Base-by-base conservation (phyloP, 2,113 vertebrate genomes). In the Hippocampus mohnikei region DNA sequence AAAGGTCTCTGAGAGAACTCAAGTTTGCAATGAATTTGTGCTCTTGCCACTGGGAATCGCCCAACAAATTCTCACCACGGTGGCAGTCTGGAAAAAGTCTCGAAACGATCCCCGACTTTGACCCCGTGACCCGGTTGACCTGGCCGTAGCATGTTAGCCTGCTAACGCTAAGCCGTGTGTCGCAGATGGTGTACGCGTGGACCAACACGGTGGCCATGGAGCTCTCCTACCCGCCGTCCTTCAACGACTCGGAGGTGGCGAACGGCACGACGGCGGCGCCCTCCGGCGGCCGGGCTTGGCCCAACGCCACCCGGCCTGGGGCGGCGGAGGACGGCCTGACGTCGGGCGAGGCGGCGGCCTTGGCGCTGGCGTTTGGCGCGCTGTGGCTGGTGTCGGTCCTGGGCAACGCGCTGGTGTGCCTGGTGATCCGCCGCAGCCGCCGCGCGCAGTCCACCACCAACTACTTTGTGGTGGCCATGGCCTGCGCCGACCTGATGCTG, bases 381-480 rank as follows among this genome's bases (percentile, higher is more conserved):
- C 62, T 98, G 40, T 98, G 96, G 95, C 77, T 98, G 62, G 73
- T 95, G 8, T 98, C 96, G 0, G 10, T 96, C 72, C 73, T 94
- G 13, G 96, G 97, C 52, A 99, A 98, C 71, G 93, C 92, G 4
- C 91, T 98, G 0, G 94, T 98, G 5, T 97, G 95, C 75, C 58
- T 98, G 73, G 95, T 96, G 73, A 96, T 99, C 90, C 94, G 95
- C 66, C 91, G 97, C 62, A 99, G 97, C 75, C 90, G 96, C 25
- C 91, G 96, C 76, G 94, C 94, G 10, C 95, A 98, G 69, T 98
- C 95, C 23, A 96, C 95, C 62, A 96, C 95, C 67, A 96, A 97
- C 88, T 98, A 97, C 75, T 98, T 98, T 9, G 96, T 98, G 66
- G 95, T 95, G 72, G 96, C 96, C 9, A 88, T 99, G 93, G 97